Evolutionary conservation across 2,113 vertebrate species (phyloP).

Genomic region (Arothron firmamentum): DNA sequence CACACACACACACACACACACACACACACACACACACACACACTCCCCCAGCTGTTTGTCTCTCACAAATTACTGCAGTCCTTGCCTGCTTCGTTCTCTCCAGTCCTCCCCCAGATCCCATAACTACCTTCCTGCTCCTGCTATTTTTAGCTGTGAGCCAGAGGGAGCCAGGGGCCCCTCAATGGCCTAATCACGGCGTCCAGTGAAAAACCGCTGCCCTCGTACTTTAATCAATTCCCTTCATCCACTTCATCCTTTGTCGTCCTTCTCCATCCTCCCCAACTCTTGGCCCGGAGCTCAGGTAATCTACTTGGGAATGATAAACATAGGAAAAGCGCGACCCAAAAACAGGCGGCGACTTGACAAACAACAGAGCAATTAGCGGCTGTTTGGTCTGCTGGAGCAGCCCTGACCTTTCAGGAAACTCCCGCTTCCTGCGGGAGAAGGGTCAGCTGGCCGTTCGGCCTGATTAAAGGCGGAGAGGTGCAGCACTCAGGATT

Average conservation of each 20-base stretch:
- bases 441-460: conserved; percentile 38
- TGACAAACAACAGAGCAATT: conserved; percentile 69
- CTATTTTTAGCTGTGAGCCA: conserved; percentile 67
- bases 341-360: conserved; percentile 58
- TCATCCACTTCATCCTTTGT: conserved; percentile 34
- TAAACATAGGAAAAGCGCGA: conserved; percentile 66
- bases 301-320: conserved; percentile 72
- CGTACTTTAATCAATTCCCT: conserved; percentile 33
- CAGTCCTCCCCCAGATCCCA: conserved; percentile 36
- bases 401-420: conserved; percentile 64
- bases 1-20: conserved; percentile 30
- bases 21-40: conserved; percentile 19
- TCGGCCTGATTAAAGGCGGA: conserved; percentile 45
- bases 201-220: conserved; percentile 35
- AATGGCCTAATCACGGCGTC: conserved; percentile 52
- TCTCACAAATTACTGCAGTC: conserved; percentile 55
- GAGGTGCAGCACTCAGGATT: conserved; percentile 35
- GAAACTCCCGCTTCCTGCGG: conserved; percentile 66
- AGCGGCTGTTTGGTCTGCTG: conserved; percentile 71
- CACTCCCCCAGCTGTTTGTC: conserved; percentile 67
- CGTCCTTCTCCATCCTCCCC: conserved; percentile 31
- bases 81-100: conserved; percentile 32
- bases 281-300: conserved; percentile 48
- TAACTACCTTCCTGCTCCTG: conserved; percentile 57
- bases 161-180: conserved; percentile 36